Evolutionary conservation across 2,113 vertebrate genomes (phyloP), one percentile per base, ranked within the genome.

Genomic region (Nothobranchius furzeri): DNA sequence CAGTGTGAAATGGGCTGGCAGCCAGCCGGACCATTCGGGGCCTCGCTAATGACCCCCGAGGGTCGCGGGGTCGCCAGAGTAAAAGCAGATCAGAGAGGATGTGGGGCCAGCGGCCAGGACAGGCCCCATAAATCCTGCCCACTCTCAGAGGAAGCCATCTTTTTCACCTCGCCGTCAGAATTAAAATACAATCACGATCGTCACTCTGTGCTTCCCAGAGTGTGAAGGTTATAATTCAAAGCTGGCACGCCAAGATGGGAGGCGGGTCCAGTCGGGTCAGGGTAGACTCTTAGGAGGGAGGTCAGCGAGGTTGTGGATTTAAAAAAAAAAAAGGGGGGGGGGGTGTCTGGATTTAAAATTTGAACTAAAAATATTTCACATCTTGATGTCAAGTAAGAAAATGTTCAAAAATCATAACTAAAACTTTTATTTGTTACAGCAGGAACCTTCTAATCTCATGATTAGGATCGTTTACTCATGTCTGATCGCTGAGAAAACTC

Each of bases 11-110:
- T 85, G 85, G 85, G 89, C 87, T 67, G 81, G 56, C 63, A 42
- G 89, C 89, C 90, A 91, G 73, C 67, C 69, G 66, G 75, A 82
- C 83, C 85, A 85, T 92, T 92, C 82, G 7, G 76, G 84, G 83
- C 76, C 73, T 92, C 81, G 75, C 77, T 91, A 91, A 90, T 89
- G 89, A 92, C 90, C 91, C 81, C 70, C 47, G 12, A 52, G 91
- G 90, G 92, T 90, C 84, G 45, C 46, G 76, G 79, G 91, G 88
- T 90, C 80, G 47, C 68, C 40, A 54, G 87, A 89, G 90, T 91
- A 91, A 92, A 91, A 91, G 88, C 85, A 88, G 89, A 93, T 92
- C 92, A 92, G 90, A 92, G 87, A 87, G 87, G 83, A 85, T 79
- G 78, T 82, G 86, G 78, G 89, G 86, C 86, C 60, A 55, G 81